Base-by-base conservation (phyloP, 2,797 vertebrate species). In the Danionella dracula region DNA sequence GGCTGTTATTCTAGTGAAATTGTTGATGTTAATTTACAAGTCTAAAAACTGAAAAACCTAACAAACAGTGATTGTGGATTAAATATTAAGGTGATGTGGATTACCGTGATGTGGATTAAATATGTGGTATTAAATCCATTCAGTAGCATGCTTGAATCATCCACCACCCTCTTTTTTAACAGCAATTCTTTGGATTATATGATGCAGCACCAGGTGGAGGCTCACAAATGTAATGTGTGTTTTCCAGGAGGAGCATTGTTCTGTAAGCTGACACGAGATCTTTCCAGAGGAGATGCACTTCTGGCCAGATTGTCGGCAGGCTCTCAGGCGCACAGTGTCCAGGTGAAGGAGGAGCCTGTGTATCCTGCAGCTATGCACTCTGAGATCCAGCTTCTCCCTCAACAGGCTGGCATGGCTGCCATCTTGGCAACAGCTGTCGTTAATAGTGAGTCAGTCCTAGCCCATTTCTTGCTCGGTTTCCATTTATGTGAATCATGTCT, bases 351-450 rank as follows among this genome's bases (percentile, higher is more conserved):
- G 74, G 92, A 93, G 46, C 55, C 86, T 0, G 20, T 76, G 0
- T 88, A 89, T 77, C 88, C 86, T 0, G 87, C 88, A 0, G 71
- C 86, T 0, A 57, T 88, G 27, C 91, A 73, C 76, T 78, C 93
- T 0, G 95, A 97, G 53, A 95, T 99, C 79, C 95, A 96, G 85
- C 93, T 98, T 21, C 92, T 99, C 66, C 96, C 96, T 0, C 96
- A 98, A 84, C 96, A 99, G 66, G 96, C 96, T 0, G 96, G 95
- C 80, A 99, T 99, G 96, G 96, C 96, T 0, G 94, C 96, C 74
- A 97, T 99, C 77, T 82, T 98, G 63, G 96, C 96, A 17, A 98
- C 96, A 0, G 96, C 96, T 0, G 85, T 99, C 38, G 81, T 99
- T 45, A 99, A 99, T 81, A 99, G 96, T 99, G 84, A 96, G 96